phyloP scores from a whole-genome alignment of 1,140 invertebrate species.

The Adelges cooleyi region DNA sequence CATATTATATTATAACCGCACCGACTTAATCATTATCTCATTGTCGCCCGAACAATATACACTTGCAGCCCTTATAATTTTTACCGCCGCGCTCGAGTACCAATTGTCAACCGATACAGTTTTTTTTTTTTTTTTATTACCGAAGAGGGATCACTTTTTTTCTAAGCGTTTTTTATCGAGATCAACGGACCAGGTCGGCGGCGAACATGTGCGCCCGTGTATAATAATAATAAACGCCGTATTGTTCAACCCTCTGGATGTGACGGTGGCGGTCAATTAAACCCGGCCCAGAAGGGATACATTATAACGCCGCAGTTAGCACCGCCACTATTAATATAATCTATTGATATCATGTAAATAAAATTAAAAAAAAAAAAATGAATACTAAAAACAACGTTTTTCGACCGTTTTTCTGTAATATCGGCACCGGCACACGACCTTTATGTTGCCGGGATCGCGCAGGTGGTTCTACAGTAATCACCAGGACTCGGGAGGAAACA shows the following conservation, averaged over 20 bases:
- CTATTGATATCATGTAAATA: no score
- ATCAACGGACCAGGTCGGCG: conserved; percentile 1
- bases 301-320: no score
- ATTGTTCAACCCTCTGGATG: conserved; percentile 19
- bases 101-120: conserved; percentile 13
- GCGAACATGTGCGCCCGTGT: conserved; percentile 24
- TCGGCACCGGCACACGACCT: not conserved
- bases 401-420: no score
- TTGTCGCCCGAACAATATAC: not conserved
- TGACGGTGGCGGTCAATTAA: conserved; percentile 8
- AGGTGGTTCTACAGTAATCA: not conserved
- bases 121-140: conserved; percentile 8
- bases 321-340: no score
- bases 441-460: not conserved
- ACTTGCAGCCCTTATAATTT: conserved; percentile 10
- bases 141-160: not conserved
- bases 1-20: no score
- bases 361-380: no score
- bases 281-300: not conserved
- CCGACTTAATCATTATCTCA: conserved; percentile 27
- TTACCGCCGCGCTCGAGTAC: conserved; percentile 8
- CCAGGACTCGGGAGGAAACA: no score
- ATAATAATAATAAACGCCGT: not conserved
- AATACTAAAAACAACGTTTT: no score
- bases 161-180: not conserved